A percentile compares a stretch with the other conserved stretches of the same genome.
These are phyloP conservation scores for Mayetiola destructor DNA, from an alignment of 2,888 invertebrate species.

Conservation along the genomic window DNA sequence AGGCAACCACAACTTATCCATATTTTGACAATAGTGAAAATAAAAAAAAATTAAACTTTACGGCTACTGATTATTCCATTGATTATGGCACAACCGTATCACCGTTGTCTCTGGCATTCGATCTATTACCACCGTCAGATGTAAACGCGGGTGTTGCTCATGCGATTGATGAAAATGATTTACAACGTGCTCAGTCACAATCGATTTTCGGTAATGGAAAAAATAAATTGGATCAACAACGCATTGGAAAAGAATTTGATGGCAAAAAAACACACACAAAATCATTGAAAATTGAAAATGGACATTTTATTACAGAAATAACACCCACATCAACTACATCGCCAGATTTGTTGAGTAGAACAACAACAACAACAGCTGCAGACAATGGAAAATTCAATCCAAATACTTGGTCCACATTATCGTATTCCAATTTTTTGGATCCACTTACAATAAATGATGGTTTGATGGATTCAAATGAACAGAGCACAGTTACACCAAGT, in stretches of 20 bases:
- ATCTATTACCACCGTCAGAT: constrained; percentile 21
- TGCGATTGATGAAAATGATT: constrained; percentile 41
- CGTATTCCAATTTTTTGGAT: constrained; percentile 52
- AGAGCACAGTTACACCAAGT: constrained; percentile 26
- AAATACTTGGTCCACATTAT: constrained; percentile 37
- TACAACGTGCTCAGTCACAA: constrained; percentile 55
- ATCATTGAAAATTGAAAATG: constrained; percentile 13
- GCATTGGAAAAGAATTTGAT: constrained; percentile 17
- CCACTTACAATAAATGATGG: constrained; percentile 59
- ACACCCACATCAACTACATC: constrained; percentile 17
- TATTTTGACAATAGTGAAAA: constrained; percentile 32
- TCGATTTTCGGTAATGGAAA: constrained; percentile 48
- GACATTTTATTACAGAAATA: constrained; percentile 18
- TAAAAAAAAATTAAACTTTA: constrained; percentile 35
- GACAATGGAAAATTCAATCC: constrained; percentile 25
- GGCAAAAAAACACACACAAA: constrained; percentile 9
- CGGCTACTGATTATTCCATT: constrained; percentile 14
- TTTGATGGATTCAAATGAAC: constrained; percentile 35
- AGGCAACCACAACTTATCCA: constrained; percentile 26
- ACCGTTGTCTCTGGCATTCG: constrained; percentile 18
- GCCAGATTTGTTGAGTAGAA: constrained; percentile 28
- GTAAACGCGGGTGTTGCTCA: constrained; percentile 29
- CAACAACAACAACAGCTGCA: constrained; percentile 15
- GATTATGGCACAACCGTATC: constrained; percentile 23
- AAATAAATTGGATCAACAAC: constrained; percentile 4